Evolutionary conservation across 37 sponge, comb jelly and placozoan genomes (phyloP).

Genomic region (Spongia lamella): DNA sequence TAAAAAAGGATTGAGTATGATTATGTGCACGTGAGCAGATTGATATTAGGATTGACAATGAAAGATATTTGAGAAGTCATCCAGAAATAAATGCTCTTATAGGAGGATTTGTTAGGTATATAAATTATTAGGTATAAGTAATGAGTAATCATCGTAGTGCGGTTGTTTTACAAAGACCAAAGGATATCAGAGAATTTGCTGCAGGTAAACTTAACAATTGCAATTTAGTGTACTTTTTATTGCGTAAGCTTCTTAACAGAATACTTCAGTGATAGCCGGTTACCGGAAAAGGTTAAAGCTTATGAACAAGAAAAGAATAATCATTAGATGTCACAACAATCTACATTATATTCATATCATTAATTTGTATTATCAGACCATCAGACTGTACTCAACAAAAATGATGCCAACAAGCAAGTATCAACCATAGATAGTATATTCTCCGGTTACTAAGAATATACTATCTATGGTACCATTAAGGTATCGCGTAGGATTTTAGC

Average conservation of each 20-base stretch:
- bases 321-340: no score
- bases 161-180: conserved; percentile 63
- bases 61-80: conserved; percentile 67
- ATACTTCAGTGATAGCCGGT: conserved; percentile 51
- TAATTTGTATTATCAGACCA: no score
- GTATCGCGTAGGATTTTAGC: no score
- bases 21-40: conserved; percentile 21
- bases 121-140: background rate
- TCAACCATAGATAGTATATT: no score
- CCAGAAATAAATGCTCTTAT: conserved; percentile 66
- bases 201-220: conserved; percentile 43
- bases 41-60: conserved; percentile 59
- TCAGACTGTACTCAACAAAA: no score
- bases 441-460: no score
- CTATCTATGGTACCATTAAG: no score
- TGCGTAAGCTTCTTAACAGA: conserved; percentile 7
- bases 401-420: no score
- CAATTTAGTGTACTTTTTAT: no score
- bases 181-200: conserved; percentile 67
- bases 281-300: conserved; percentile 10
- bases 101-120: conserved; percentile 63
- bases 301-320: no score
- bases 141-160: conserved; percentile 29
- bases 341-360: no score
- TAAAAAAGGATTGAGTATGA: background rate